phyloP scores from a whole-genome alignment of 2,888 invertebrate species.

The Rutpela maculata region DNA sequence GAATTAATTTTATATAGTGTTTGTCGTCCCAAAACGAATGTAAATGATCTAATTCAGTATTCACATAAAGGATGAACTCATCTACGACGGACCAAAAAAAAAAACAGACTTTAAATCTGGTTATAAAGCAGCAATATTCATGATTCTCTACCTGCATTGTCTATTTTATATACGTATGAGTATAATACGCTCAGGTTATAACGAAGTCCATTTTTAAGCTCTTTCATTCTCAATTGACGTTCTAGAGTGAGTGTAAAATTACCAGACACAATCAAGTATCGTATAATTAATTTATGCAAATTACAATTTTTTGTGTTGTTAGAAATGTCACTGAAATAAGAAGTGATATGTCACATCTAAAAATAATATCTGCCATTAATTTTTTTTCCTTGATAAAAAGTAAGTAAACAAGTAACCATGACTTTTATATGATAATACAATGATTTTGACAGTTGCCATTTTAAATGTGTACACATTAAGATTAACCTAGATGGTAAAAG shows the following conservation, averaged over 20 bases:
- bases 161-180: neutral
- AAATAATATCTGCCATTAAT: neutral
- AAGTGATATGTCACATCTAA: neutral
- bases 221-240: neutral
- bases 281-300: neutral
- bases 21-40: neutral
- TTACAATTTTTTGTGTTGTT: neutral
- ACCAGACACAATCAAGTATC: neutral
- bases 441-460: neutral
- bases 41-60: neutral
- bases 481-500: too few species aligned
- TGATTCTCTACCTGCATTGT: neutral
- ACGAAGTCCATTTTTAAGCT: neutral
- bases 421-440: neutral
- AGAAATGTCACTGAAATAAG: neutral
- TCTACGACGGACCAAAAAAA: neutral
- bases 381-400: neutral
- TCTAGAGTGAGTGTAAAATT: neutral
- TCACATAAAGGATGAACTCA: neutral
- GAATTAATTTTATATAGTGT: neutral
- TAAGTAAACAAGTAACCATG: constrained; percentile 7
- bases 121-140: neutral
- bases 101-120: neutral
- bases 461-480: too few species aligned
- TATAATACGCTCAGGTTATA: neutral